Percentiles rank a stretch among this genome's conserved stretches.
phyloP scores from a whole-genome alignment of 2,888 invertebrate species.

The Apotomis capreana region DNA sequence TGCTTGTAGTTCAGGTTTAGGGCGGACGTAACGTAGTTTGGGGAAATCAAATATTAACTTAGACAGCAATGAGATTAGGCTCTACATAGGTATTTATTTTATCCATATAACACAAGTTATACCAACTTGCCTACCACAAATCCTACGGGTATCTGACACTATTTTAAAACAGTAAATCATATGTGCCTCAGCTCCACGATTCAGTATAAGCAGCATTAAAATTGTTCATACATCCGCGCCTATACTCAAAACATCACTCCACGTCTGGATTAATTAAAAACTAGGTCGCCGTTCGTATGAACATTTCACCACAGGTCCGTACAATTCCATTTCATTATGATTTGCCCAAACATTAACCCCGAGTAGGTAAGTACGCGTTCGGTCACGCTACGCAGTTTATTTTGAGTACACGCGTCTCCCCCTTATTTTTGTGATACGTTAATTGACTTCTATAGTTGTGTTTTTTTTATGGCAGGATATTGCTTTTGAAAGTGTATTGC shows the following conservation, averaged over 20 bases:
- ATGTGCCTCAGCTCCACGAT: too few species aligned
- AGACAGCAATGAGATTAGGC: too few species aligned
- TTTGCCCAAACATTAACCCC: slow-evolving; percentile 25
- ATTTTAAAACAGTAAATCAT: too few species aligned
- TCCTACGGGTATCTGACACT: too few species aligned
- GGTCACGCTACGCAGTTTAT: slow-evolving; percentile 54
- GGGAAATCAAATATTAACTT: too few species aligned
- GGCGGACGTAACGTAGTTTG: too few species aligned
- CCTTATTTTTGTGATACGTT: slow-evolving; percentile 39
- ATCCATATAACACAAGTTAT: too few species aligned
- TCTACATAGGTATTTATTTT: too few species aligned
- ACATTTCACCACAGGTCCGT: slow-evolving; percentile 23
- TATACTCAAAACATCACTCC: not conserved
- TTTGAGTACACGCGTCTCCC: slow-evolving; percentile 38
- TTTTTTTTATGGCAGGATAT: slow-evolving; percentile 35
- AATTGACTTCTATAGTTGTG: slow-evolving; percentile 41
- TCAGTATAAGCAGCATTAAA: not conserved
- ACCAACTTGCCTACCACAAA: too few species aligned
- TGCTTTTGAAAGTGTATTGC: slow-evolving; percentile 24
- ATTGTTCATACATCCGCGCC: not conserved
- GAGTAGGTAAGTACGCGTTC: slow-evolving; percentile 26
- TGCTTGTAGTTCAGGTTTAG: too few species aligned
- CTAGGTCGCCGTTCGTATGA: slow-evolving; percentile 19
- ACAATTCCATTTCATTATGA: slow-evolving; percentile 31
- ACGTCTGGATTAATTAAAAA: slow-evolving; percentile 27